A percentile compares a stretch with the other conserved stretches of the same genome.
Evolutionary conservation across 1,140 invertebrate species (phyloP).

Genomic region (roundworm (Caenorhabditis elegans)): DNA sequence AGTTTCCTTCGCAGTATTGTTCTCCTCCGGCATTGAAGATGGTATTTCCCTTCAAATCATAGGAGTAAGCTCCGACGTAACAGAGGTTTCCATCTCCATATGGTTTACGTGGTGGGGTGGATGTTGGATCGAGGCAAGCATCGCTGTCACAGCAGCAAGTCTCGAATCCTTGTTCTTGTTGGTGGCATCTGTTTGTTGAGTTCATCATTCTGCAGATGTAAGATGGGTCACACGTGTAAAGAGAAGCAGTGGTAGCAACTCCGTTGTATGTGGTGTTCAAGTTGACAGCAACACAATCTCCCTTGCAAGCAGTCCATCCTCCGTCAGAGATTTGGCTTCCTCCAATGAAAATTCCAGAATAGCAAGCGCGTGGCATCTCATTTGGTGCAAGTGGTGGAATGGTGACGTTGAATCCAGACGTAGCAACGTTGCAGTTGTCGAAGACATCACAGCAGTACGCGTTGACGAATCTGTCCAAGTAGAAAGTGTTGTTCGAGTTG

Average conservation of each 20-base stretch:
- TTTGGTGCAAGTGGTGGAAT: constrained; percentile 12
- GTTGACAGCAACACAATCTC: constrained; percentile 31
- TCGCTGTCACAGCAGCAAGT: constrained; percentile 35
- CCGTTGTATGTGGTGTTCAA: constrained; percentile 34
- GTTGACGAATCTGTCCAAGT: background rate
- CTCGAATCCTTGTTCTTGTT: constrained; percentile 19
- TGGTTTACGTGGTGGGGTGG: constrained; percentile 31
- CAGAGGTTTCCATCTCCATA: constrained; percentile 25
- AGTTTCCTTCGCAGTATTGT: constrained; percentile 28
- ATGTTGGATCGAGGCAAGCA: constrained; percentile 39
- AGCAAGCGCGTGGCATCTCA: constrained; percentile 39
- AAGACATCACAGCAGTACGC: constrained; percentile 24
- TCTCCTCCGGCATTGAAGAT: constrained; percentile 35
- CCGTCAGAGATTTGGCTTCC: background rate
- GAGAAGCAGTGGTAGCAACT: background rate
- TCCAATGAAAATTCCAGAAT: constrained; percentile 34
- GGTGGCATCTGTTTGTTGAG: constrained; percentile 37
- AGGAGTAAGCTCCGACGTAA: background rate
- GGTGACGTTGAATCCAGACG: background rate
- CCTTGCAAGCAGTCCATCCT: constrained; percentile 34
- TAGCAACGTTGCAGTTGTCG: constrained; percentile 29
- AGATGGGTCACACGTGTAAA: constrained; percentile 47
- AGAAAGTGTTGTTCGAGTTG: constrained; percentile 14
- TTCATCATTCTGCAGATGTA: constrained; percentile 34
- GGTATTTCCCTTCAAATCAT: background rate